A percentile compares a stretch with the other conserved stretches of the same genome.
These are phyloP conservation scores for Dryobota labecula DNA, from an alignment of 2,888 invertebrate genomes.

Conservation along the genomic window DNA sequence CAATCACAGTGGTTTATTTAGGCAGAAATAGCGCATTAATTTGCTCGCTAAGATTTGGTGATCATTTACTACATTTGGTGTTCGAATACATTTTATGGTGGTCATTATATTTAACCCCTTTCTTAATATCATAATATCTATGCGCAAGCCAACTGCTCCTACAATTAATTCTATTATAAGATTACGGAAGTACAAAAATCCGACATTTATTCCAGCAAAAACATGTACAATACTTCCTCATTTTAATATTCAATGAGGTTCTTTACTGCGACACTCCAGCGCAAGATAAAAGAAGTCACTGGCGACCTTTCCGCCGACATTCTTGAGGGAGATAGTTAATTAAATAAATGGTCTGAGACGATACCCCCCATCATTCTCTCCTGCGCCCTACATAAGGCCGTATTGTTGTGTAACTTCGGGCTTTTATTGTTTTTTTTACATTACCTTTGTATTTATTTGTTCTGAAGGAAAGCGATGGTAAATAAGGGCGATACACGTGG, in stretches of 20 bases:
- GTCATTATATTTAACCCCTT: too few relatives aligned
- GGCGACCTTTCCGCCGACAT: conserved; percentile 65
- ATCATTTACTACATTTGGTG: too few relatives aligned
- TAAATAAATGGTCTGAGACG: conserved; percentile 78
- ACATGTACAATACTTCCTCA: conserved; percentile 53
- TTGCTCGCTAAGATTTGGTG: too few relatives aligned
- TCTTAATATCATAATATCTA: background rate
- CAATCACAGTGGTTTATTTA: too few relatives aligned
- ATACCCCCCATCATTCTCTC: conserved; percentile 73
- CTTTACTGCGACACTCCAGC: conserved; percentile 55
- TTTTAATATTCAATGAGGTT: conserved; percentile 71
- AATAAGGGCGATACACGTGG: conserved; percentile 51
- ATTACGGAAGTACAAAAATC: conserved; percentile 1
- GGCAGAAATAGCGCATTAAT: too few relatives aligned
- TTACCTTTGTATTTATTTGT: conserved; percentile 62
- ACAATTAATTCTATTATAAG: background rate
- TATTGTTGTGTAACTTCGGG: conserved; percentile 65
- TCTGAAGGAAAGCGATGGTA: conserved; percentile 45
- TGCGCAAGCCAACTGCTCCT: background rate
- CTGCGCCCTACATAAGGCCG: conserved; percentile 67
- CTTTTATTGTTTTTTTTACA: conserved; percentile 65
- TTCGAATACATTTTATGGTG: too few relatives aligned
- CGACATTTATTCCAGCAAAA: conserved; percentile 40
- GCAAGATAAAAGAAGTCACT: conserved; percentile 64
- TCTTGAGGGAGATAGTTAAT: conserved; percentile 78